Conservation (phyloP, 2,888 invertebrate species). For the Argyresthia goedartella region DNA sequence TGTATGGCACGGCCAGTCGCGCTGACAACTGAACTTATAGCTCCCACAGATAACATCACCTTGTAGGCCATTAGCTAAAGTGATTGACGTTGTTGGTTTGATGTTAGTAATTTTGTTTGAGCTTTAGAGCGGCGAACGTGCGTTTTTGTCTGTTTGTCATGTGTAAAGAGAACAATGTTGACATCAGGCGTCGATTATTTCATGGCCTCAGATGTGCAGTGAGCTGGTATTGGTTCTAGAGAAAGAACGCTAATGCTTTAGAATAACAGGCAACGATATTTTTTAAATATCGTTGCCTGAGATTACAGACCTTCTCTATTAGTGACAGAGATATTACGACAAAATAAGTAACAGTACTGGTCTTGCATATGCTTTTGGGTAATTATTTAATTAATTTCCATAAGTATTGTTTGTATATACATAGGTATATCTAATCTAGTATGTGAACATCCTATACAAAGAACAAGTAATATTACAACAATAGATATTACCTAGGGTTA, state of each 20-base stretch:
- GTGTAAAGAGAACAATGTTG: slow-evolving; percentile 38
- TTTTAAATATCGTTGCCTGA: no score
- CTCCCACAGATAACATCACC: slow-evolving; percentile 47
- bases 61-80: slow-evolving; percentile 60
- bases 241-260: no score
- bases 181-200: slow-evolving; percentile 34
- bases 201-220: slow-evolving; percentile 7
- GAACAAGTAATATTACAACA: not conserved
- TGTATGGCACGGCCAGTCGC: slow-evolving; percentile 28
- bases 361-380: no score
- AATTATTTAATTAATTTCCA: no score
- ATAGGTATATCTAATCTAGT: not conserved
- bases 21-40: slow-evolving; percentile 64
- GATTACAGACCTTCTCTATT: no score
- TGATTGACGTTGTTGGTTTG: slow-evolving; percentile 66
- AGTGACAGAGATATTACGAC: no score
- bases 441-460: not conserved
- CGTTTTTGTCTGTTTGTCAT: slow-evolving; percentile 30
- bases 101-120: slow-evolving; percentile 68
- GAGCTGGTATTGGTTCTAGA: not conserved
- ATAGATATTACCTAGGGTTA: no score
- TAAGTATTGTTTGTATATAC: not conserved
- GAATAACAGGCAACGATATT: no score
- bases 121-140: slow-evolving; percentile 44
- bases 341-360: no score